Evolutionary conservation across 2,797 vertebrate genomes (phyloP).

Genomic region (Crypturellus tataupa): DNA sequence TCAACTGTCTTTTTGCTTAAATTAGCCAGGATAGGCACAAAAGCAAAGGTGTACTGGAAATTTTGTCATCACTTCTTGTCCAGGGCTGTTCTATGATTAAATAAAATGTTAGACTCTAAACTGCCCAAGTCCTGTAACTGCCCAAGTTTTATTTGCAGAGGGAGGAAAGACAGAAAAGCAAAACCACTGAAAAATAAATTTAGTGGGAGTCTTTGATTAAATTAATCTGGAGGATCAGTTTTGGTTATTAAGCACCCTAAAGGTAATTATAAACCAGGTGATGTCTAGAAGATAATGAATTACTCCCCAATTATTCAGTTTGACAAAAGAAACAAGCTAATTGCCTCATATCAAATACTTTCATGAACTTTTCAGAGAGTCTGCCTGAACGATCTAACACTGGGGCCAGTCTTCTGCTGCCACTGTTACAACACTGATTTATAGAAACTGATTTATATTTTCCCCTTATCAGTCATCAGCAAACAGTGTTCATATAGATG

Average conservation of each 20-base stretch:
- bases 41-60: not conserved
- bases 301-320: not conserved
- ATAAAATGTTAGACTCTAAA: not conserved
- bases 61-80: not conserved
- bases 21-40: not conserved
- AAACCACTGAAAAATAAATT: not conserved
- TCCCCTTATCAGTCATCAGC: not conserved
- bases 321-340: not conserved
- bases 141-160: not conserved
- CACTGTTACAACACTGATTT: not conserved
- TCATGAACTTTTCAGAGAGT: not conserved
- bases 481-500: not conserved
- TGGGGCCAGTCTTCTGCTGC: not conserved
- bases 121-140: too few relatives aligned
- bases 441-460: not conserved
- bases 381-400: not conserved
- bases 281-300: not conserved
- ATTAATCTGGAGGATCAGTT: not conserved
- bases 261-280: not conserved
- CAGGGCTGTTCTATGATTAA: not conserved
- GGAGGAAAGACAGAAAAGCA: not conserved
- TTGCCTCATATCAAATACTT: not conserved
- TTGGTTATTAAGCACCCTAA: not conserved
- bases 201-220: not conserved
- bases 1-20: not conserved